Conservation (phyloP, 2,888 invertebrate species). For the Calliphora vomitoria region DNA sequence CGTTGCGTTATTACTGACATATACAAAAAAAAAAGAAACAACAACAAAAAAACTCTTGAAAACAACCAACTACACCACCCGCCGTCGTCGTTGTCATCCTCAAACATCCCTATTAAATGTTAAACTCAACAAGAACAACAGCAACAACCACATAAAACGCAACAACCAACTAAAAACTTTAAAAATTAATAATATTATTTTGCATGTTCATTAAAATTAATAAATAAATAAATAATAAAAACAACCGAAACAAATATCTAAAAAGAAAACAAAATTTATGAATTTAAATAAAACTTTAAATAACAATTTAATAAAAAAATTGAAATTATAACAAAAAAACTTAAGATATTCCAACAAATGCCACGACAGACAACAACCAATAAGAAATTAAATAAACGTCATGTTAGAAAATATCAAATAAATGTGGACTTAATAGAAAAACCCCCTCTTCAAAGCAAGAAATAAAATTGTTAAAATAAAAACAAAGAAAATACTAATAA, state of each 20-base stretch:
- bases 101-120: constrained; percentile 13
- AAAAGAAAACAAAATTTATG: constrained; percentile 39
- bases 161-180: constrained; percentile 12
- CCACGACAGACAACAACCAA: constrained; percentile 35
- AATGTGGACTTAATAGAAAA: background rate
- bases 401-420: constrained; percentile 1
- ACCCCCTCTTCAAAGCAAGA: background rate
- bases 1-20: constrained; percentile 63
- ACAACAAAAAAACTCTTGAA: background rate
- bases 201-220: constrained; percentile 60
- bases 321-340: constrained; percentile 2
- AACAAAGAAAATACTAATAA: background rate
- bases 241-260: constrained; percentile 24
- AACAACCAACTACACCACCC: constrained; percentile 59
- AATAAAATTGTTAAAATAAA: constrained; percentile 26
- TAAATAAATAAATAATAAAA: background rate
- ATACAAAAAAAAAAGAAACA: constrained; percentile 11
- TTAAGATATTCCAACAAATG: constrained; percentile 67
- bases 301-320: background rate
- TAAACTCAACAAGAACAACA: constrained; percentile 48
- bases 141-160: constrained; percentile 18
- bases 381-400: background rate
- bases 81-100: constrained; percentile 57
- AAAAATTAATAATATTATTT: constrained; percentile 39
- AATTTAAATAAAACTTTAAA: constrained; percentile 11